Evolutionary conservation across 2,888 invertebrate species (phyloP), one percentile per base, ranked within the genome.

Genomic region (Phymatocera aterrima): DNA sequence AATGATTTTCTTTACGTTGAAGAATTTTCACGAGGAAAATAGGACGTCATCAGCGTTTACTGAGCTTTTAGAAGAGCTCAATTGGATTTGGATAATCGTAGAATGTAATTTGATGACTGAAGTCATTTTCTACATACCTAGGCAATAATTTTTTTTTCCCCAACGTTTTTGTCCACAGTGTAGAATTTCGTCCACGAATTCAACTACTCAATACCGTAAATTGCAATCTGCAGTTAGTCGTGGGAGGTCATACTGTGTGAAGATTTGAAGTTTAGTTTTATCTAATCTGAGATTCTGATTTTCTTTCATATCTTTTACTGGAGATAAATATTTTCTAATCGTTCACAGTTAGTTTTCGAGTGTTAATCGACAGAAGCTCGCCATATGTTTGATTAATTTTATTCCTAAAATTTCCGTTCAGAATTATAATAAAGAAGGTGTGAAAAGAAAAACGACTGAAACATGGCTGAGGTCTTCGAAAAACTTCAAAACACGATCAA

Each of bases 401-500:
- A 15, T 40, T 40, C 8, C 8, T 12, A 28, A 51, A 51, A n/a
- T n/a, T n/a, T 2, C 54, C 54, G 54, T 18, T 15, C 4, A 34
- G 18, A 64, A 40, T n/a, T 2, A 68, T 40, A 65, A n/a, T 40
- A 46, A 48, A 46, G 24, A 10, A 48, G n/a, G 1, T 15, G 15
- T 34, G 8, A 12, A 18, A 18, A 31, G 2, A 1, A n/a, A 72
- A 48, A 78, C 64, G 61, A n/a, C n/a, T n/a, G n/a, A n/a, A n/a
- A n/a, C n/a, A 81, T 82, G 80, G 74, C 79, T n/a, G 78, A 81
- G 34, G 10, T 81, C 15, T 24, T 83, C 18, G 78, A 83, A 12
- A 81, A 81, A 31, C 5, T 81, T 1, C 18, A 81, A 43, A 64
- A 64, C 5, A 48, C 12, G 8, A 3, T 70, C 2, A 21, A 70